Evolutionary conservation across 2,113 vertebrate genomes (phyloP).

Genomic region (Lamprologus ornatipinnis): DNA sequence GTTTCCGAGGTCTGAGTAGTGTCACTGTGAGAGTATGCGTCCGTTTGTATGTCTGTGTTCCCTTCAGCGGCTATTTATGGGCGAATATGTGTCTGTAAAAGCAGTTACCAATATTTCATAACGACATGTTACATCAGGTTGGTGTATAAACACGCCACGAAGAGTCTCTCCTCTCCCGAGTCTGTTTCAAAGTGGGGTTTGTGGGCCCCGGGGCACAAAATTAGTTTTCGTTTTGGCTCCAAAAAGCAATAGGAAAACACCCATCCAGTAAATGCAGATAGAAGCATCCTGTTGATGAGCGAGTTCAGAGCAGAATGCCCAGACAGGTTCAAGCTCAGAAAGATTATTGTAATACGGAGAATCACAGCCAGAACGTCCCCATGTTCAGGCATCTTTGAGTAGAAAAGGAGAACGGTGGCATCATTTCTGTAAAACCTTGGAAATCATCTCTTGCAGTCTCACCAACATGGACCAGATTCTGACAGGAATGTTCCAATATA

Average conservation of each 20-base stretch:
- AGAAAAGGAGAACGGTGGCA: not conserved
- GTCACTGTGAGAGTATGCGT: not conserved
- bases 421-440: not conserved
- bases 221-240: not conserved
- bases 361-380: rapidly evolving
- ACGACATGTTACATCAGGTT: not conserved
- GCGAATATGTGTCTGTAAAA: not conserved
- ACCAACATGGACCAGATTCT: not conserved
- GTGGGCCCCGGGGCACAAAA: not conserved
- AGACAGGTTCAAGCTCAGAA: not conserved
- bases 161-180: not conserved
- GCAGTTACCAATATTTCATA: not conserved
- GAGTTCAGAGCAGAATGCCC: not conserved
- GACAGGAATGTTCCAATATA: not conserved
- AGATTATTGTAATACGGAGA: not conserved
- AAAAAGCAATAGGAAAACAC: not conserved
- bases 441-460: not conserved
- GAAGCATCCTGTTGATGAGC: not conserved
- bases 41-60: not conserved
- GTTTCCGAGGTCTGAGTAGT: not conserved
- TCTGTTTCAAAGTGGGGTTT: not conserved
- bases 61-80: not conserved
- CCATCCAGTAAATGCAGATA: not conserved
- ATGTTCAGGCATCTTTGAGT: not conserved
- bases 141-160: not conserved